A percentile compares a stretch with the other conserved stretches of the same genome.
These are phyloP conservation scores for Drosophila pruinosa DNA, from an alignment of 1,140 invertebrate species.

Conservation along the genomic window DNA sequence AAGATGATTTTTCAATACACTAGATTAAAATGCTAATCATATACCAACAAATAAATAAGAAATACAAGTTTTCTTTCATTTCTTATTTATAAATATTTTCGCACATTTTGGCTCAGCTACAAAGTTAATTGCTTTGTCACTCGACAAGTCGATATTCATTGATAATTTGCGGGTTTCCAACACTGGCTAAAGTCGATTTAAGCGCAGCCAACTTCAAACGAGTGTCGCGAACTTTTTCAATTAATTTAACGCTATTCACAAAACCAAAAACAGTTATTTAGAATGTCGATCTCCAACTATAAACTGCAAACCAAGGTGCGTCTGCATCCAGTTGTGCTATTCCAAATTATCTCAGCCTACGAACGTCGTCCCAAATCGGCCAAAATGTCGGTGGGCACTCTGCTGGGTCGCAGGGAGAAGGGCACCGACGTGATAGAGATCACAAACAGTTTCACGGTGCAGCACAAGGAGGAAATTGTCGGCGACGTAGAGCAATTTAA, in stretches of 20 bases:
- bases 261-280: background rate
- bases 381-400: conserved; percentile 49
- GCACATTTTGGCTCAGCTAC: background rate
- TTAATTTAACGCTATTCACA: background rate
- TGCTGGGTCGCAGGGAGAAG: conserved; percentile 46
- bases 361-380: conserved; percentile 51
- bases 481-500: conserved; percentile 37
- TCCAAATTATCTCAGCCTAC: conserved; percentile 62
- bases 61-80: background rate
- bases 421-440: conserved; percentile 47
- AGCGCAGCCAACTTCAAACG: conserved; percentile 46
- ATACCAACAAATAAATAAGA: background rate
- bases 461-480: conserved; percentile 45
- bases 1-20: conserved; percentile 16
- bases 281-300: conserved; percentile 40
- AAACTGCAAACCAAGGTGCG: conserved; percentile 44
- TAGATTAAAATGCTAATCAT: conserved; percentile 18
- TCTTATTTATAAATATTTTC: background rate
- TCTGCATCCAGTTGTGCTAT: conserved; percentile 59
- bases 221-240: background rate
- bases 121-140: conserved; percentile 2
- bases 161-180: background rate
- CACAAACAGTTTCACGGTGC: conserved; percentile 50
- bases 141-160: background rate
- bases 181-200: background rate